Conservation (phyloP, 2,113 vertebrate genomes). For the Rhinopithecus roxellana region DNA sequence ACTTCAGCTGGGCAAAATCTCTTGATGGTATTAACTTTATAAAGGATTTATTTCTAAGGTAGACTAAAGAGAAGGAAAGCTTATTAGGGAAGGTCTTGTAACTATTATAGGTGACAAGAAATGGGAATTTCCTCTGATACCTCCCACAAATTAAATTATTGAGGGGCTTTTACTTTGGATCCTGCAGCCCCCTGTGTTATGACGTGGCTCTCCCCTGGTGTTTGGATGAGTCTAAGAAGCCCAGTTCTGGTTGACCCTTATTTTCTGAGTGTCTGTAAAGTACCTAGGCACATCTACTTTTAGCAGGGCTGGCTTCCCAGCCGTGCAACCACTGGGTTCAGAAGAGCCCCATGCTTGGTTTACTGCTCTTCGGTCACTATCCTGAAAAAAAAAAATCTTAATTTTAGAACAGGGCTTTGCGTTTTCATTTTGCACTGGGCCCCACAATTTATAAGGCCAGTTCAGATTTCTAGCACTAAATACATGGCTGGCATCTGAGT, state of each 20-base stretch:
- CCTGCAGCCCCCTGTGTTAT: background rate
- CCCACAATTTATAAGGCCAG: background rate
- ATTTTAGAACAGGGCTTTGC: background rate
- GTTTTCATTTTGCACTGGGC: background rate
- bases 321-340: rapidly evolving
- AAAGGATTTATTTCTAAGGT: background rate
- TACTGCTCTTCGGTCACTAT: background rate
- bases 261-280: background rate
- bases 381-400: background rate
- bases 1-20: background rate
- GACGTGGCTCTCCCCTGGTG: background rate
- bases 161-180: background rate
- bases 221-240: background rate
- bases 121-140: background rate
- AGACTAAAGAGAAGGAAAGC: background rate
- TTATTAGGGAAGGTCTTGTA: background rate
- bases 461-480: background rate
- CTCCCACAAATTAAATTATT: background rate
- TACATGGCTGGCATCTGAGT: background rate
- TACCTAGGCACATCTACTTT: background rate
- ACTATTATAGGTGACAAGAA: background rate
- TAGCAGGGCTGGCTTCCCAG: background rate
- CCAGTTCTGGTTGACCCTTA: background rate
- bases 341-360: background rate
- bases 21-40: background rate